Evolutionary conservation across 2,888 invertebrate species (phyloP).

Genomic region (Parnassius orleans): DNA sequence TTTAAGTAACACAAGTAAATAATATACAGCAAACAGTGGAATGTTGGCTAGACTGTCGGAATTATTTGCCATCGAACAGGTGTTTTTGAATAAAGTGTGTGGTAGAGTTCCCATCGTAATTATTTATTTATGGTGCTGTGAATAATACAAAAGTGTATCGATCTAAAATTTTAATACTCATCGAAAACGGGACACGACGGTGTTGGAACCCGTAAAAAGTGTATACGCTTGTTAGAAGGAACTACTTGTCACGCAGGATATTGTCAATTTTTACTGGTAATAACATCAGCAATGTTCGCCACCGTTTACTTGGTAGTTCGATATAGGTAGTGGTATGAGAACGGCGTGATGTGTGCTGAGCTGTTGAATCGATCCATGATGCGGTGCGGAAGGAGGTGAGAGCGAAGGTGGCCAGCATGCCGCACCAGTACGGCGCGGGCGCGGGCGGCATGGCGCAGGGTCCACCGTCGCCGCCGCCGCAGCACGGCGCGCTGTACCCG

Average conservation of each 20-base stretch:
- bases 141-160: constrained; percentile 76
- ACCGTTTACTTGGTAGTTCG: constrained; percentile 28
- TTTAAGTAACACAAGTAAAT: constrained; percentile 35
- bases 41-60: constrained; percentile 83
- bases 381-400: constrained; percentile 62
- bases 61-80: constrained; percentile 87
- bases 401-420: constrained; percentile 83
- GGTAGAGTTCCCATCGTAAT: constrained; percentile 75
- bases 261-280: constrained; percentile 23
- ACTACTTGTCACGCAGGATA: constrained; percentile 37
- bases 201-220: constrained; percentile 26
- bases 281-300: constrained; percentile 35
- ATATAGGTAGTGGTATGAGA: constrained; percentile 43
- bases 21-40: constrained; percentile 37
- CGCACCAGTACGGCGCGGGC: constrained; percentile 89
- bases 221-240: constrained; percentile 38
- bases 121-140: constrained; percentile 72
- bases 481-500: constrained; percentile 81
- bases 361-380: constrained; percentile 42
- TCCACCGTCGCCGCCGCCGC: constrained; percentile 86
- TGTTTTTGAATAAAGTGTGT: constrained; percentile 87
- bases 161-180: constrained; percentile 41
- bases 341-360: constrained; percentile 37
- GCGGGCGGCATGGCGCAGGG: constrained; percentile 87
- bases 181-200: constrained; percentile 23